Evolutionary conservation across 2,113 vertebrate genomes (phyloP).

Genomic region (Thalassarche chlororhynchos): DNA sequence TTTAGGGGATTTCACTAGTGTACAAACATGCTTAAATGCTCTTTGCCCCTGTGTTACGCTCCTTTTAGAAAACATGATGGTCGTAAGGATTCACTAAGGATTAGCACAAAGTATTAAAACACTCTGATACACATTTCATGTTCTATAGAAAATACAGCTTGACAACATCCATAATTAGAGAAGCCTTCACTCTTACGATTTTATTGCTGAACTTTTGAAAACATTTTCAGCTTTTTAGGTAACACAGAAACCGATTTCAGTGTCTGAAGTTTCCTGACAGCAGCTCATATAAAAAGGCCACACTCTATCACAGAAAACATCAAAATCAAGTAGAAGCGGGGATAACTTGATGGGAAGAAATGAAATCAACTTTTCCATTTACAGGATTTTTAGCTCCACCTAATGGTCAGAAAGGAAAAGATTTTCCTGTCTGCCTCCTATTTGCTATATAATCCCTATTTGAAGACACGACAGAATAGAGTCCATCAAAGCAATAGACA

Average conservation of each 20-base stretch:
- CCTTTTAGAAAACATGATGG: not conserved
- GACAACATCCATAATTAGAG: not conserved
- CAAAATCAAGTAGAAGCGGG: not conserved
- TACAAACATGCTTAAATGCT: not conserved
- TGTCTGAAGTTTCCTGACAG: not conserved
- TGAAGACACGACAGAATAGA: not conserved
- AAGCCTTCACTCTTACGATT: not conserved
- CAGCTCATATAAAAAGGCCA: not conserved
- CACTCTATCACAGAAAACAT: not conserved
- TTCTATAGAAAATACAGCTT: not conserved
- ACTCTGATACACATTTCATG: not conserved
- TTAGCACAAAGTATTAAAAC: not conserved
- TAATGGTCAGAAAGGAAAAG: not conserved
- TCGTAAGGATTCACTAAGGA: not conserved
- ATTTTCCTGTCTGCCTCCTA: rapidly evolving
- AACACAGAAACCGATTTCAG: not conserved
- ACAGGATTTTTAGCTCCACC: slow-evolving; percentile 17
- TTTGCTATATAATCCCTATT: not conserved
- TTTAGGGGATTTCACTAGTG: not conserved
- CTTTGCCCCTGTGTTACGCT: not conserved
- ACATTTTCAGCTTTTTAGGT: not conserved
- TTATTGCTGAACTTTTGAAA: not conserved
- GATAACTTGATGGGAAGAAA: not conserved
- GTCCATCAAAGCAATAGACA: not conserved
- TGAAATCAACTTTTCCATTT: not conserved